These are phyloP conservation scores for Ophonus ardosiacus DNA, from an alignment of 2,888 invertebrate species.

Conservation along the genomic window DNA sequence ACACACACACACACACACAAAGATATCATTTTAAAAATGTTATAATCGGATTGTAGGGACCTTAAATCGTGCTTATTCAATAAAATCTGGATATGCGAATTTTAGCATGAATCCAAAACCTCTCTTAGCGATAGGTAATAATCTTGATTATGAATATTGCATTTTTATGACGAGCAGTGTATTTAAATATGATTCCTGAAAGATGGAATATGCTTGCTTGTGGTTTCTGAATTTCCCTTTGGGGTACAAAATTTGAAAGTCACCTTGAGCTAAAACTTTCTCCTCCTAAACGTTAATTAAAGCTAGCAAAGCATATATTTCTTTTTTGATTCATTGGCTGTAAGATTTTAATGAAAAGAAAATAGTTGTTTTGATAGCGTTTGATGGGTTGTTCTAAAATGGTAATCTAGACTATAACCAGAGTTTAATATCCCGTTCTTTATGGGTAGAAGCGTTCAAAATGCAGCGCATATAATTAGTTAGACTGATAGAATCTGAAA, in stretches of 20 bases:
- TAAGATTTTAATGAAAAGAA: conserved; percentile 32
- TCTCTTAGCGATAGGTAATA: no score
- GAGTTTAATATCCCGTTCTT: conserved; percentile 46
- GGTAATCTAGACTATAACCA: conserved; percentile 32
- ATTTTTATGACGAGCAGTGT: no score
- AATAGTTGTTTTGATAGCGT: conserved; percentile 44
- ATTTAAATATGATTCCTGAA: neutral
- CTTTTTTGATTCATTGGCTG: conserved; percentile 45
- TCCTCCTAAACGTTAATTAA: conserved; percentile 6
- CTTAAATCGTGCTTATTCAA: no score
- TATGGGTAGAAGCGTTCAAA: conserved; percentile 48
- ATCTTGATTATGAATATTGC: no score
- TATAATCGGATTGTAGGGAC: no score
- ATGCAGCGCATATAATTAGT: conserved; percentile 42
- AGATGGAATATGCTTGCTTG: neutral
- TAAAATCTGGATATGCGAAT: no score
- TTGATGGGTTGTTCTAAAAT: conserved; percentile 49
- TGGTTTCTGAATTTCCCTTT: neutral
- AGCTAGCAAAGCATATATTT: conserved; percentile 1
- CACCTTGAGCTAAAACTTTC: neutral
- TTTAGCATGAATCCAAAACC: no score
- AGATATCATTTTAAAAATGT: no score
- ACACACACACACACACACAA: no score
- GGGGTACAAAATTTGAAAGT: neutral
- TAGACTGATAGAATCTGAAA: conserved; percentile 44